Evolutionary conservation across 2,888 invertebrate genomes (phyloP), one percentile per base, ranked within the genome.

Genomic region (Diachrysia chrysitis): DNA sequence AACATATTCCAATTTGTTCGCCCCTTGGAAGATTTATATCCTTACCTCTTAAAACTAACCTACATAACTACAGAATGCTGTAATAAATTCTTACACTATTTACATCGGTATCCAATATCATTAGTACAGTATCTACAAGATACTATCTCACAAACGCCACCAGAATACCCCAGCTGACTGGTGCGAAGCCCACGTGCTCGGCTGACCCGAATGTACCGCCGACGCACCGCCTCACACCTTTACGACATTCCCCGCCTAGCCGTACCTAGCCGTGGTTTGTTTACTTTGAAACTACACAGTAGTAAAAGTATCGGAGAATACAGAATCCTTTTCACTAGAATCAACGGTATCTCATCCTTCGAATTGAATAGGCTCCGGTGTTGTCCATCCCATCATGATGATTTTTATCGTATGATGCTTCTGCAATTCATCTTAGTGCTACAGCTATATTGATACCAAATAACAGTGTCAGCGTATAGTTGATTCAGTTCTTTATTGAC

Each of bases 151-250:
- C 35, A 29, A 17, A 35, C 25, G 56, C 54, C 17, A 60, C 42
- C 74, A 78, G 78, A 75, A 75, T 75, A 75, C 78, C 53, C 73
- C 78, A 77, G 63, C 62, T 61, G 66, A 76, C 73, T 77, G 60
- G 78, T 76, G 66, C 76, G 68, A 81, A 84, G 73, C 91, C 90
- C 88, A 90, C 90, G 87, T 86, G 83, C 65, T 66, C 63, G 51
- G 68, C 68, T 89, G 91, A 90, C 92, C 90, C 87, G 84, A 89
- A 90, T 91, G 84, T 83, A 64, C 75, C 89, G 87, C 91, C 89
- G 84, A 88, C 91, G 90, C 83, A 84, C 73, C 63, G 66, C 73
- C 83, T 81, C 81, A 76, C 78, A 81, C 82, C 81, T 83, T 76
- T 77, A 70, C 66, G 79, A 79, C 83, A 85, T 81, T 80, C 79